Base-by-base conservation (phyloP, 2,888 invertebrate species). In the Pammene aurita region DNA sequence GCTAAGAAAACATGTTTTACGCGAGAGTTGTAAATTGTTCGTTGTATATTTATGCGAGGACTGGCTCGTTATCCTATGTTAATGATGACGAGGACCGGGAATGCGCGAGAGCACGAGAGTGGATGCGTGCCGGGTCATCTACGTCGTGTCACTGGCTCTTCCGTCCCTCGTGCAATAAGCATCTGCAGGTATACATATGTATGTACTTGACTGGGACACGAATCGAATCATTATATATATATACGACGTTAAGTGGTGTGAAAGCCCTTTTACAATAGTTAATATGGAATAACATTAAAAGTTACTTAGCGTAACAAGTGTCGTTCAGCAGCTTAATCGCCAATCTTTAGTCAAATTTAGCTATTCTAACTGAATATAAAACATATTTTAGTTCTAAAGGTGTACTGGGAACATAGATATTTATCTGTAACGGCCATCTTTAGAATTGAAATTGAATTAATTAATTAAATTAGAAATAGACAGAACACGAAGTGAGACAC, bases 1-100 rank as follows among this genome's bases (percentile, higher is more conserved):
- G 11, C 1, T 42, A 42, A 38, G 84, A 78, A 80, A 83, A 86
- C 85, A 85, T 84, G 35, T 87, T 56, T 38, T 54, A 13, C 42
- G 9, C 42, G 46, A 48, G 60, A 60, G 48, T 48, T 60, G 46
- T 34, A 46, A 46, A 60, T 44, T 26, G 14, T 26, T 16, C 18
- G 44, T 48, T 38, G 13, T 13, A n/a, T 62, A 9, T 62, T 18
- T 26, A 62, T 6, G 50, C 16, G 6, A 46, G 46, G 18, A 48
- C 18, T 16, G 38, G 61, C 50, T 52, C 38, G 38, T 54, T 63
- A 54, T 52, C 41, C n/a, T 18, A 54, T 7, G 44, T 63, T n/a
- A 41, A 26, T 34, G 52, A 42, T 42, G 26, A 26, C 50, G 63
- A 34, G 54, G 34, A 26, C 7, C 34, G 26, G 54, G 16, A 54